Evolutionary conservation across 2,113 vertebrate species (phyloP).

Genomic region (Naja naja): DNA sequence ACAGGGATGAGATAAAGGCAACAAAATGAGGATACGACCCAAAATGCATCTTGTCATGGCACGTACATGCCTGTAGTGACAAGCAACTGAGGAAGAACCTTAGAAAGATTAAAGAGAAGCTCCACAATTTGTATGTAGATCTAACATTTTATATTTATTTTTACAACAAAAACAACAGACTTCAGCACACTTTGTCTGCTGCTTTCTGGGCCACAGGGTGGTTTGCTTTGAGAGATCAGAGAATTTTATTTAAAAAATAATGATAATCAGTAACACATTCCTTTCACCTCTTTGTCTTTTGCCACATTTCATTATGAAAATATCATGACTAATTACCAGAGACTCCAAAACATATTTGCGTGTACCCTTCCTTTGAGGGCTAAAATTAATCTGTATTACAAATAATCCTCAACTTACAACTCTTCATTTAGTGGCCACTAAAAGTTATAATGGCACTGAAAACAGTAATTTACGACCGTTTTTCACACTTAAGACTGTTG

Average conservation of each 20-base stretch:
- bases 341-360: background rate
- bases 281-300: background rate
- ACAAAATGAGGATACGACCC: background rate
- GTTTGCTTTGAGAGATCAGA: background rate
- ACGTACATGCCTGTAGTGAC: background rate
- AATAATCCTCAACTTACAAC: background rate
- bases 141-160: background rate
- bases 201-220: background rate
- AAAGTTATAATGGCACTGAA: background rate
- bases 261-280: background rate
- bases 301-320: background rate
- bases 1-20: background rate
- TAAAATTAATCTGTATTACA: background rate
- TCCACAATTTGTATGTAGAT: background rate
- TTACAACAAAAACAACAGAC: background rate
- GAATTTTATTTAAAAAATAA: background rate
- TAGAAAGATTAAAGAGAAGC: background rate
- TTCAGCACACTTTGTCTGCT: background rate
- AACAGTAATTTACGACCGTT: no score
- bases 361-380: background rate
- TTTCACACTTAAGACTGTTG: no score
- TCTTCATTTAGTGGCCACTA: background rate
- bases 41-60: background rate
- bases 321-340: background rate
- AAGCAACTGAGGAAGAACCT: background rate